Base-by-base conservation (phyloP, 2,797 vertebrate species). In the Pseudochirops corinnae region DNA sequence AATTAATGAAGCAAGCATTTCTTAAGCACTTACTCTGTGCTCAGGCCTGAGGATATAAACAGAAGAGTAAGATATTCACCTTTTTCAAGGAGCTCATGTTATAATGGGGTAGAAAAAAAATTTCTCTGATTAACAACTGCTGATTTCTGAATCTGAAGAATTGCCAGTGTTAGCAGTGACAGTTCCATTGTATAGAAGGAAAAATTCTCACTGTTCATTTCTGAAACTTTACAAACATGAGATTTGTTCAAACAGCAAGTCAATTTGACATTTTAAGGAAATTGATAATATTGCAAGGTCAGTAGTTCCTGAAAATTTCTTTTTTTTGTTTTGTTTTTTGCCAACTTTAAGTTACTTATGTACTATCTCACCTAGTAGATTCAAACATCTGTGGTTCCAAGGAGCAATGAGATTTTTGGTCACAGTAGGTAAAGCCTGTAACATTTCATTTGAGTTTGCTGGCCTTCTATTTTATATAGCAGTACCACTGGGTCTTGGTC, bases 181-280 rank as follows among this genome's bases (percentile, higher is more conserved):
- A 9, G 39, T 82, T 2, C 0, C 21, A 82, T 10, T 46, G 39
- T 46, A 21, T 9, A 82, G 74, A 46, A 24, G 39, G 29, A 91
- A 90, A 93, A 56, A 10, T 94, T 94, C 92, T 55, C 50, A 95
- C 18, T 92, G 96, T 56, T 24, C 93, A 14, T 55, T 93, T 96
- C 55, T 50, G 29, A 18, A 82, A 91, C 29, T 62, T 92, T 95
- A 91, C 74, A 7, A 90, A 90, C 52, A 56, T 91, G 56, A 95
- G 53, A 95, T 4, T 39, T 50, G 5, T 93, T 96, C 56, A 94
- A 56, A 53, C 4, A 74, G 53, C 57, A 93, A 91, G 60, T 91
- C 74, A 90, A 93, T 39, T 60, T 11, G 94, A 94, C 57, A 90
- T 91, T 94, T 94, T 94, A 87, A 96, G 91, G 56, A 93, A 92